A percentile compares a stretch with the other conserved stretches of the same genome.
These are phyloP conservation scores for Alexandromys fortis DNA, from an alignment of 2,113 vertebrate genomes.

Conservation along the genomic window DNA sequence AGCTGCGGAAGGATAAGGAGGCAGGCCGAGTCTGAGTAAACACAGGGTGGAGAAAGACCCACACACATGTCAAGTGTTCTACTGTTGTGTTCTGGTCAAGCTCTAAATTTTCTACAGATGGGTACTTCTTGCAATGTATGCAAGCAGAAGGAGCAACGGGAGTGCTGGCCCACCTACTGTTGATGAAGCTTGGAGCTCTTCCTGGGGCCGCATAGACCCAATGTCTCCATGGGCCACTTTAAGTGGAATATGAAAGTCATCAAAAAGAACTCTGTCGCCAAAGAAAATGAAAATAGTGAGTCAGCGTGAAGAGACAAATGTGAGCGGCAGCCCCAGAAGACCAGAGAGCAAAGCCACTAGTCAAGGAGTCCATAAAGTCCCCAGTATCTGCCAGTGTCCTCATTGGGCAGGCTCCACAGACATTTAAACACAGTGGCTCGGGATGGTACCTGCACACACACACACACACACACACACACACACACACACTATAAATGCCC, in stretches of 20 bases:
- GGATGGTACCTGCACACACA: neutral
- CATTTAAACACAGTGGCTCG: neutral
- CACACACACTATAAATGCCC: neutral
- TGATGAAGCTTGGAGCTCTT: constrained; percentile 14
- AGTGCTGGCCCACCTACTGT: neutral
- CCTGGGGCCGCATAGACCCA: neutral
- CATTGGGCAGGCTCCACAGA: neutral
- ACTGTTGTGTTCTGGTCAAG: neutral
- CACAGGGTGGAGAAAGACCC: neutral
- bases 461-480: no score
- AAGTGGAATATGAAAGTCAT: neutral
- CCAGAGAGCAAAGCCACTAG: neutral
- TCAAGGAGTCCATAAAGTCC: neutral
- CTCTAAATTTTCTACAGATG: constrained; percentile 56
- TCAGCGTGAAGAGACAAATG: constrained; percentile 12
- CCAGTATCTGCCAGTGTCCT: neutral
- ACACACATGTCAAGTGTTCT: neutral
- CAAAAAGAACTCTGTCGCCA: neutral
- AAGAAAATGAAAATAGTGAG: neutral
- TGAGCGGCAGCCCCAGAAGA: neutral
- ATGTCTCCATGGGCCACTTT: neutral
- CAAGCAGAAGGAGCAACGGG: neutral
- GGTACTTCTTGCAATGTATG: neutral
- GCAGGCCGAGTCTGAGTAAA: constrained; percentile 29
- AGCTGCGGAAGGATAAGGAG: neutral